These are phyloP conservation scores for Melopsittacus undulatus DNA, from an alignment of 2,797 vertebrate genomes.

Conservation along the genomic window DNA sequence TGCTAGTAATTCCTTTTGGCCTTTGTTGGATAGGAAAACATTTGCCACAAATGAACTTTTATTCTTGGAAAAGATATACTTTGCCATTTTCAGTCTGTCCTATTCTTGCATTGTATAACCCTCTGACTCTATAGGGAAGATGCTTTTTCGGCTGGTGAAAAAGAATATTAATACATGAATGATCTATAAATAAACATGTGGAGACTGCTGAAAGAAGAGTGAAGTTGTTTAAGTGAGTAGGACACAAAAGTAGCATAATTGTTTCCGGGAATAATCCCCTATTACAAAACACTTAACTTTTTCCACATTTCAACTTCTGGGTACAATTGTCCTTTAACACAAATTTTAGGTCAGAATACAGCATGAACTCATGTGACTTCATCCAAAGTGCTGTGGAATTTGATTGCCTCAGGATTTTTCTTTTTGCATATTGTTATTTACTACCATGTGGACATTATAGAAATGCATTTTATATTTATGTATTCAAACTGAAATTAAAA, in stretches of 20 bases:
- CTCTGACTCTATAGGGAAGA: background rate
- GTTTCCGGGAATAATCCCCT: conserved; percentile 36
- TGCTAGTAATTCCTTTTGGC: background rate
- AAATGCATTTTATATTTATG: background rate
- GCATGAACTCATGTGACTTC: background rate
- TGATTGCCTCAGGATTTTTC: background rate
- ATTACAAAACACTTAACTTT: conserved; percentile 43
- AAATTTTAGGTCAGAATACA: conserved; percentile 9
- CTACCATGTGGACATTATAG: background rate
- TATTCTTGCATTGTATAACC: background rate
- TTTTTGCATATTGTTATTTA: conserved; percentile 2
- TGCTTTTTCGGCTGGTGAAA: background rate
- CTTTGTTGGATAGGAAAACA: background rate
- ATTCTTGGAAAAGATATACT: background rate
- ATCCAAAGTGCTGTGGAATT: conserved; percentile 41
- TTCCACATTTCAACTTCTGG: conserved; percentile 43
- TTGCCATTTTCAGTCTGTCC: background rate
- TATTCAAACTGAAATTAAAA: conserved; percentile 13
- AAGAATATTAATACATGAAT: background rate
- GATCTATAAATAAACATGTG: conserved; percentile 43
- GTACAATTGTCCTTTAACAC: conserved; percentile 29
- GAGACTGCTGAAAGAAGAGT: background rate
- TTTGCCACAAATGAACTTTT: background rate
- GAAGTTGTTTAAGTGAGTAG: conserved; percentile 8
- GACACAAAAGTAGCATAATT: conserved; percentile 23